phyloP scores from a whole-genome alignment of 2,888 invertebrate species.

The Atherix ibis region DNA sequence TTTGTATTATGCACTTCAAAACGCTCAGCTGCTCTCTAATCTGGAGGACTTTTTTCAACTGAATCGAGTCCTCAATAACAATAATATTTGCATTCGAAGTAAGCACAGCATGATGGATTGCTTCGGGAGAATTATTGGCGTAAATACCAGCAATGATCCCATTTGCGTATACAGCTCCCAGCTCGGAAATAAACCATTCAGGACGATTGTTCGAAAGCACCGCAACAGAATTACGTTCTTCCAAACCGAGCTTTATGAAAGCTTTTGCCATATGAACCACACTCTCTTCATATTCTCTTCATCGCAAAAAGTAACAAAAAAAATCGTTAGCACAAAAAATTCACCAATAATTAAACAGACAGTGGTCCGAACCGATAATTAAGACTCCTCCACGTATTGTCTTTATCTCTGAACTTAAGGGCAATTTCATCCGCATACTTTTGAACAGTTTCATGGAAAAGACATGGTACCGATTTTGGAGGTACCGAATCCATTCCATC shows the following conservation, averaged over 20 bases:
- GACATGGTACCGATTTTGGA: conserved; percentile 57
- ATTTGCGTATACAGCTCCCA: conserved; percentile 76
- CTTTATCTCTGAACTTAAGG: conserved; percentile 41
- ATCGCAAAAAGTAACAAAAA: no score
- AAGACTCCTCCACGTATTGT: conserved; percentile 39
- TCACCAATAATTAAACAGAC: no score
- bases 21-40: conserved; percentile 48
- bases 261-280: conserved; percentile 63
- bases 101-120: conserved; percentile 59
- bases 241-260: conserved; percentile 60
- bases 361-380: conserved; percentile 50
- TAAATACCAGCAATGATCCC: conserved; percentile 77
- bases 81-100: conserved; percentile 66
- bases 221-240: conserved; percentile 63
- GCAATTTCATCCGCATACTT: conserved; percentile 48
- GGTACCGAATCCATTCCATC: conserved; percentile 35
- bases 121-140: conserved; percentile 74
- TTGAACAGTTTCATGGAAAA: conserved; percentile 42
- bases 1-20: conserved; percentile 56
- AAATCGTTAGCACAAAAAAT: no score
- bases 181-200: conserved; percentile 73
- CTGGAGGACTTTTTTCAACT: conserved; percentile 63
- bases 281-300: conserved; percentile 53
- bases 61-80: conserved; percentile 71
- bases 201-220: conserved; percentile 80